Conservation (phyloP, 2,888 invertebrate genomes). For the Sepiola atlantica region DNA sequence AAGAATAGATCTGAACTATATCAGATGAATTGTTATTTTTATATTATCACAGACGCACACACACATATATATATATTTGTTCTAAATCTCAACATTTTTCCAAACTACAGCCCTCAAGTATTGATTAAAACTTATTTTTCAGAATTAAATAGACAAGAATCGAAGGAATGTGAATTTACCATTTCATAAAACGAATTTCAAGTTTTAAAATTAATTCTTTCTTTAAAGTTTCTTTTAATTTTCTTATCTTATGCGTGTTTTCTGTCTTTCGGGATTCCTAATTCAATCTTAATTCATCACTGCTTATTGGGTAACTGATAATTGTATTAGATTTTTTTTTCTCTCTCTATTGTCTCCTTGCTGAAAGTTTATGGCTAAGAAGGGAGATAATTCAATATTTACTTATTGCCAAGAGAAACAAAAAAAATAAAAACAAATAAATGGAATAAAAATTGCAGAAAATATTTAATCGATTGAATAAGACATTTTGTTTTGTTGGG, state of each 20-base stretch:
- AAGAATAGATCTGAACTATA: no score
- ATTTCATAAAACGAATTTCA: conserved; percentile 12
- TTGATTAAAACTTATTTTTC: neutral
- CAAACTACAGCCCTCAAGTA: neutral
- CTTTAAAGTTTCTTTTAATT: neutral
- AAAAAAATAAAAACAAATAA: neutral
- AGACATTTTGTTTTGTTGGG: neutral
- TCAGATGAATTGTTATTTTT: no score
- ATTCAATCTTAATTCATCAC: neutral
- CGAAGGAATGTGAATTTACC: neutral
- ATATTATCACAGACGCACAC: no score
- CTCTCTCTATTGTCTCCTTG: neutral
- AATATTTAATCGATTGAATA: neutral
- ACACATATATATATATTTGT: no score
- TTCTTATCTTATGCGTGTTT: neutral
- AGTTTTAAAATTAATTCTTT: neutral
- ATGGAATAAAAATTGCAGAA: no score
- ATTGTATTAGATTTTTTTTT: neutral
- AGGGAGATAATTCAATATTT: neutral
- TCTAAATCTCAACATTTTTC: neutral
- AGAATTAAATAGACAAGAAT: neutral
- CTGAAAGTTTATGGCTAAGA: neutral
- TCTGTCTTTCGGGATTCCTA: neutral
- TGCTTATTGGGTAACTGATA: neutral
- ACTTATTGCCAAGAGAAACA: neutral